Evolutionary conservation across 1,140 invertebrate genomes (phyloP), one percentile per base, ranked within the genome.

Genomic region (Hirudo medicinalis): DNA sequence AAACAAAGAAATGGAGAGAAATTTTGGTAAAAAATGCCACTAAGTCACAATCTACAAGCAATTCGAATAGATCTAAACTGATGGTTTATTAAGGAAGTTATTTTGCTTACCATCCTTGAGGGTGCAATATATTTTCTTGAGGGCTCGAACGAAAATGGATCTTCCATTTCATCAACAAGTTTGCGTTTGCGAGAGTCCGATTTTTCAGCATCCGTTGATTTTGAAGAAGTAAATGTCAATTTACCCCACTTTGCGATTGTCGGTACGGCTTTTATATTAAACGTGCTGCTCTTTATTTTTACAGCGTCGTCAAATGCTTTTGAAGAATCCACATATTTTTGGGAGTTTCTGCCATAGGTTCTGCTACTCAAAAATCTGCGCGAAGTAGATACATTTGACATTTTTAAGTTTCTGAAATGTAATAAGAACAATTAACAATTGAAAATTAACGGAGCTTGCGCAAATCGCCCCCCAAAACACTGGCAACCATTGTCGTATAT

Each of bases 261-360:
- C 3, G 57, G 29, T 25, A 32, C 20, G 22, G 57, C 57, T 15
- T 63, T 63, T 63, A 25, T 63, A 32, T 63, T 63, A 20, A 63
- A 63, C 1, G 57, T 63, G 57, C 57, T 63, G 11, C 57, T 22
- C 29, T 63, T 63, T 25, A 63, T 63, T 32, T 63, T 63, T 15
- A 63, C 29, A 9, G 57, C 57, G 8, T 63, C 57, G 17, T 63
- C 57, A 63, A 63, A 63, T 32, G 57, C 57, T 63, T 63, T 63
- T 22, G 57, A 63, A 32, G 57, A 63, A 63, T 49, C 43, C 43
- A 49, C 15, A 17, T 22, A 63, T 25, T 32, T 25, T 13, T 63
- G 22, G 19, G 22, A 11, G 57, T 20, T 63, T 20, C 29, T 32
- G 57, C 57, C 57, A 63, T 63, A 63, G 22, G 57, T 63, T 63